Base-by-base conservation (phyloP, 2,888 invertebrate species). In the Melanotus villosus region DNA sequence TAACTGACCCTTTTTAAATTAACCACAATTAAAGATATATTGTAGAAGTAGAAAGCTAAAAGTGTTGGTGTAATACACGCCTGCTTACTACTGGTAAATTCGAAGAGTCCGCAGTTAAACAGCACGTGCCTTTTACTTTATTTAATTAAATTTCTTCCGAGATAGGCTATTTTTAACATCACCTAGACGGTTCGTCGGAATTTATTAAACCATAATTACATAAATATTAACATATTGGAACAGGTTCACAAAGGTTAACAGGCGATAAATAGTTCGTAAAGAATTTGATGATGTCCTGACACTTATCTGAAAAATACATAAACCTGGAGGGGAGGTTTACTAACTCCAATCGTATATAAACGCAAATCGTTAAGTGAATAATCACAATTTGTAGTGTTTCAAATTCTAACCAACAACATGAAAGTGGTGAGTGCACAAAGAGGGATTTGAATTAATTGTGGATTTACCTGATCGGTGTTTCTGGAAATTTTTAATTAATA, bases 391-490 rank as follows among this genome's bases (percentile, higher is more conserved):
- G 57, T 57, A 57, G 21, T 16, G 18, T 14, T 16, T 6, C 57
- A 57, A 38, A 52, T 30, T 52, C 2, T 10, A 12, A 23, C 16
- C 59, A 60, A 52, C 21, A 71, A 71, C 41, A 71, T 71, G 71
- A 71, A 71, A 71, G 71, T 71, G 71, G 71, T 71, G 64, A 71
- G 71, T 71, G 67, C 10, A 19, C 7, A 14, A 38, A 1, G 5
- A 18, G 41, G n/a, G n/a, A n/a, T n/a, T n/a, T n/a, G n/a, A n/a
- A n/a, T n/a, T n/a, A n/a, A n/a, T n/a, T n/a, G n/a, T n/a, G n/a
- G n/a, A n/a, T n/a, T n/a, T n/a, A n/a, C n/a, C n/a, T n/a, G n/a
- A n/a, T n/a, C n/a, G n/a, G n/a, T n/a, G n/a, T n/a, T n/a, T n/a
- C n/a, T n/a, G n/a, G n/a, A n/a, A n/a, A n/a, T n/a, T n/a, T n/a